A percentile compares a stretch with the other conserved stretches of the same genome.
Conservation (phyloP, 2,888 invertebrate species). For the Eumacrocentrus americanus region DNA sequence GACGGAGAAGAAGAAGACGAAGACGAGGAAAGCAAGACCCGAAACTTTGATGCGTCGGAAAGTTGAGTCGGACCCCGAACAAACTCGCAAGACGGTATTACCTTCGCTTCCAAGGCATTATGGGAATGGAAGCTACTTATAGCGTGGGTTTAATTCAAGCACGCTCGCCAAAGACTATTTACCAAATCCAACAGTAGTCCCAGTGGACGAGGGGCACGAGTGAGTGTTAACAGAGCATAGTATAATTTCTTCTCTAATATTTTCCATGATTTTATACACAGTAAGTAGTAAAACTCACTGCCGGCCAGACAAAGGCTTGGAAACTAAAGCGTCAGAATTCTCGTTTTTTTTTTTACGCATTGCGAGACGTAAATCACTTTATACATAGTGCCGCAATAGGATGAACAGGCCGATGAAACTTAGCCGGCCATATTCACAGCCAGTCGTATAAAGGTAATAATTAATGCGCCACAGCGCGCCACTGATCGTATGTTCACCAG, state of each 20-base stretch:
- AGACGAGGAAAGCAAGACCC: constrained; percentile 4
- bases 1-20: neutral
- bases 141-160: constrained; percentile 24
- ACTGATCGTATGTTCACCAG: constrained; percentile 13
- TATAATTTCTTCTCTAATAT: too few relatives aligned
- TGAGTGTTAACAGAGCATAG: too few relatives aligned
- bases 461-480: constrained; percentile 10
- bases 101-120: constrained; percentile 12
- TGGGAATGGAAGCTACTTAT: constrained; percentile 24
- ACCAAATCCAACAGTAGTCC: constrained; percentile 11
- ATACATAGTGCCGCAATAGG: too few relatives aligned
- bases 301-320: too few relatives aligned
- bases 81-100: constrained; percentile 19
- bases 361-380: too few relatives aligned
- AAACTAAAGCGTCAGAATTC: too few relatives aligned
- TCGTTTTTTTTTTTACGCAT: too few relatives aligned
- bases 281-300: too few relatives aligned
- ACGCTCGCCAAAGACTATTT: constrained; percentile 10
- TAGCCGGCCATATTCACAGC: too few relatives aligned
- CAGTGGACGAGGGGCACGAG: too few relatives aligned
- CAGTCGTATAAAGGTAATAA: constrained; percentile 13
- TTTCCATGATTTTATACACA: too few relatives aligned
- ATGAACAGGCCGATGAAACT: too few relatives aligned
- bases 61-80: constrained; percentile 15
- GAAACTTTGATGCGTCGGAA: constrained; percentile 26